These are phyloP conservation scores for Pimpla rufipes DNA, from an alignment of 2,888 invertebrate species.

Conservation along the genomic window DNA sequence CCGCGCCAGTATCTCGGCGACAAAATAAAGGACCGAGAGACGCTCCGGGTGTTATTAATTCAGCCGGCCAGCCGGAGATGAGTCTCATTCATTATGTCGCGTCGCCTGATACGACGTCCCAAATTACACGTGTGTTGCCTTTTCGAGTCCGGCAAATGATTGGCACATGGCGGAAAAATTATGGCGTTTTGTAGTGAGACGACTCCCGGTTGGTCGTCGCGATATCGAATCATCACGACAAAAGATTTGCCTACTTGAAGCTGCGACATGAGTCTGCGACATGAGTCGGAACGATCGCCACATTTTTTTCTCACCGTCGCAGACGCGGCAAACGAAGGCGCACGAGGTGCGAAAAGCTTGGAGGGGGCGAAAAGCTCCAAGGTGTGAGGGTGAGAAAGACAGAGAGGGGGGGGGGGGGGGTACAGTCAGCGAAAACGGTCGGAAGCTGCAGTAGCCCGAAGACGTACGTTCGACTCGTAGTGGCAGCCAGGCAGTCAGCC, in stretches of 20 bases:
- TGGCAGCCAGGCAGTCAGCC: constrained; percentile 1
- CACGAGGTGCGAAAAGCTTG: constrained; percentile 33
- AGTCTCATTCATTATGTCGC: not conserved
- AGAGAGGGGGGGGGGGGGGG: constrained; percentile 39
- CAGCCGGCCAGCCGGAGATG: too few species aligned
- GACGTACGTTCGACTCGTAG: constrained; percentile 78
- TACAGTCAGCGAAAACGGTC: constrained; percentile 64
- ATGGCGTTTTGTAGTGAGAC: too few species aligned
- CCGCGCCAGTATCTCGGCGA: not conserved
- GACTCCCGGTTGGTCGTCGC: too few species aligned
- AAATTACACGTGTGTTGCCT: not conserved
- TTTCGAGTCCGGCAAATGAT: not conserved
- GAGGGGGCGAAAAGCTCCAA: not conserved
- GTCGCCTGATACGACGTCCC: not conserved
- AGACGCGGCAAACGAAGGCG: not conserved
- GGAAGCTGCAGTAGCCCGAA: constrained; percentile 68
- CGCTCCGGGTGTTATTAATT: too few species aligned
- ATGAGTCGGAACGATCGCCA: too few species aligned
- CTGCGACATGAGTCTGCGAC: too few species aligned
- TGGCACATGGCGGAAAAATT: too few species aligned
- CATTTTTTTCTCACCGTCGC: too few species aligned
- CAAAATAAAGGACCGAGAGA: not conserved
- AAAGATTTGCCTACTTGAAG: too few species aligned
- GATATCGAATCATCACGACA: too few species aligned
- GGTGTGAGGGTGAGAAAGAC: not conserved